phyloP scores from a whole-genome alignment of 2,113 vertebrate species.

The Vidua chalybeata region DNA sequence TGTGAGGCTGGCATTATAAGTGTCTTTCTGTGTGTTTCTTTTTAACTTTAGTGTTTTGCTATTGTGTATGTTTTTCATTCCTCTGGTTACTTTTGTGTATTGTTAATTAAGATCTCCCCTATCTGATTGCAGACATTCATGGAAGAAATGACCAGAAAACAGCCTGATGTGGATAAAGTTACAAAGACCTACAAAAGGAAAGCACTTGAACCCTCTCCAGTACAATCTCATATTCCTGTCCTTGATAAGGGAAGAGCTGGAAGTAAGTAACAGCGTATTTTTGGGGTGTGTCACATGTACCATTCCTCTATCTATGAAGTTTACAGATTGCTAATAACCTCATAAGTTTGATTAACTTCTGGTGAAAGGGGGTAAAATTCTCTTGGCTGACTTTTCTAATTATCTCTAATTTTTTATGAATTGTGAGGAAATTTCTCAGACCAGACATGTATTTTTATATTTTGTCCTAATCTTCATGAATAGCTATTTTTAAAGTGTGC shows the following conservation, averaged over 20 bases:
- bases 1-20: neutral
- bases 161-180: slow-evolving; percentile 97
- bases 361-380: neutral
- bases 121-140: slow-evolving; percentile 85
- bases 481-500: neutral
- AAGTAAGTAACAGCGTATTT: slow-evolving; percentile 79
- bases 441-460: neutral
- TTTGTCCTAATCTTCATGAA: neutral
- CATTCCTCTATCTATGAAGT: neutral
- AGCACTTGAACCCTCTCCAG: slow-evolving; percentile 71
- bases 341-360: neutral
- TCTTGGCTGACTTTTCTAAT: neutral
- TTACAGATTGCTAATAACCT: neutral
- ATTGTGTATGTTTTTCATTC: neutral
- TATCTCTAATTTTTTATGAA: neutral
- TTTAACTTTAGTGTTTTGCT: neutral
- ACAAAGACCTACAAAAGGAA: slow-evolving; percentile 98
- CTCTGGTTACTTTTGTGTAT: neutral
- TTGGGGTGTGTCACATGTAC: neutral
- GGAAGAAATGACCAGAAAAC: slow-evolving; percentile 99
- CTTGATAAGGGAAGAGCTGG: slow-evolving; percentile 87
- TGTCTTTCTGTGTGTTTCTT: neutral
- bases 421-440: neutral
- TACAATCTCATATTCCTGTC: slow-evolving; percentile 94
- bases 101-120: neutral